Percentiles rank a stretch among this genome's conserved stretches.
Conservation (phyloP, 1,140 invertebrate genomes). For the Leptinotarsa undecemlineata region DNA sequence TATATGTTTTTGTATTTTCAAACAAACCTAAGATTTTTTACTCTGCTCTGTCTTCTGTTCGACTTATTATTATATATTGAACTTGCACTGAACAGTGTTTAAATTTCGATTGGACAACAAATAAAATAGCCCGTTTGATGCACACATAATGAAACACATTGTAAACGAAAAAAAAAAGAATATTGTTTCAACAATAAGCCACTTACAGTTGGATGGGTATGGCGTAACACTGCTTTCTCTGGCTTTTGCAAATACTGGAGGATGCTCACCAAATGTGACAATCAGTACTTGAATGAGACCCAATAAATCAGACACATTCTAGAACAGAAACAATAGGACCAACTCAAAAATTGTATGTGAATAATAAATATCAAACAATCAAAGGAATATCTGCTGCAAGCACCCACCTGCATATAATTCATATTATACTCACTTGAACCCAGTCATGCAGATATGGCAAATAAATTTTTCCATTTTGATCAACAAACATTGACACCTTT, state of each 20-base stretch:
- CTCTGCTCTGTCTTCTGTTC: too few relatives aligned
- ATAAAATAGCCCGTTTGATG: too few relatives aligned
- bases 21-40: too few relatives aligned
- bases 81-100: too few relatives aligned
- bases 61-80: too few relatives aligned
- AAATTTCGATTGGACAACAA: too few relatives aligned
- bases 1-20: too few relatives aligned
- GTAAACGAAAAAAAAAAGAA: too few relatives aligned
- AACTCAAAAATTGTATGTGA: too few relatives aligned
- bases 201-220: slow-evolving; percentile 66
- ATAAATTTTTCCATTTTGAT: slow-evolving; percentile 94
- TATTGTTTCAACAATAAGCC: slow-evolving; percentile 5
- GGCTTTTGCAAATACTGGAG: slow-evolving; percentile 86
- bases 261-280: slow-evolving; percentile 90
- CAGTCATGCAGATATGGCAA: slow-evolving; percentile 96
- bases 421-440: slow-evolving; percentile 70
- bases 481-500: slow-evolving; percentile 91
- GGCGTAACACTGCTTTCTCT: slow-evolving; percentile 60
- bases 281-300: slow-evolving; percentile 91
- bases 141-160: too few relatives aligned
- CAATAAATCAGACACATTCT: slow-evolving; percentile 81
- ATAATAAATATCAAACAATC: too few relatives aligned
- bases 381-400: too few relatives aligned
- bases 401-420: not conserved
- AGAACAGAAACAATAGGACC: slow-evolving; percentile 35